Evolutionary conservation across 2,113 vertebrate genomes (phyloP), one percentile per base, ranked within the genome.

Genomic region (Empidonax alnorum): DNA sequence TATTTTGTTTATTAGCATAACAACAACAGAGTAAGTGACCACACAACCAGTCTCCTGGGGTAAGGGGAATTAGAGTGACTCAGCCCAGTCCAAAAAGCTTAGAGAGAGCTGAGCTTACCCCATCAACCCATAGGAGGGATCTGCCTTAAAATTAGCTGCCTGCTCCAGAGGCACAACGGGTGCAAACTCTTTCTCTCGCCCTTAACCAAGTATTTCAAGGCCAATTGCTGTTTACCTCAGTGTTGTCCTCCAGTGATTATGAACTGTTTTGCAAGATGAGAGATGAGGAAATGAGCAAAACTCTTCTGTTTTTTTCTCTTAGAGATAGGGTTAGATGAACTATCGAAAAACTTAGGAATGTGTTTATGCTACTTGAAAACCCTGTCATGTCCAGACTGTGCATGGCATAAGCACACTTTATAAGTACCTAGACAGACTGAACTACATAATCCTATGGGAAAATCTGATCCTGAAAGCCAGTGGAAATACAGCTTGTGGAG

Each of bases 241-340:
- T 30, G 9, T 33, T 74, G 2, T 84, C 56, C 42, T 90, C 80
- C 39, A 67, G 59, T 62, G 72, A 44, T 77, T 59, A 25, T 39
- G 66, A 92, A 78, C 33, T 88, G 23, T 80, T 88, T 76, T 73
- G 55, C 72, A 94, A 92, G 73, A 88, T 52, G 33, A 35, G 92
- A 86, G 55, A 62, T 83, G 63, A 80, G 75, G 79, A 95, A 94
- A 35, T 83, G 23, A 92, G 21, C 80, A 86, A 92, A 94, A 83
- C 31, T 10, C 18, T 50, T 82, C 10, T 66, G 25, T 0, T 89
- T 80, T 83, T 80, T 61, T 33, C 10, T 30, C 25, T 69, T 73
- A 52, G 41, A 61, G 55, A n/a, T 28, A 92, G 59, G 58, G 65
- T 86, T 76, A 85, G 59, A 61, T 23, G 14, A 31, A 24, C 63